Conservation (phyloP, 1,140 invertebrate genomes). For the Drosophila parvula region DNA sequence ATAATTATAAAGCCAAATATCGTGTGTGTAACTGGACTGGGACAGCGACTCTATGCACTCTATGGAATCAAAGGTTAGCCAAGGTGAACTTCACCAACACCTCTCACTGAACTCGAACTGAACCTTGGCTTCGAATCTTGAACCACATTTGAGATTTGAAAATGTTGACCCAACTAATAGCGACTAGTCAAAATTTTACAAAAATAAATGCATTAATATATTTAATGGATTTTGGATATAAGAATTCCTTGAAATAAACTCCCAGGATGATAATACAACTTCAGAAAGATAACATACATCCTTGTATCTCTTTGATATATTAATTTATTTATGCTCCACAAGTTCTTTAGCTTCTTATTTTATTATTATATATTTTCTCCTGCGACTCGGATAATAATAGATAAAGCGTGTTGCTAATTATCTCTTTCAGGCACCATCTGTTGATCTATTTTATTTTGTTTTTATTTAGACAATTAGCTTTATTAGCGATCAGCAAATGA, state of each 20-base stretch:
- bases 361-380: background rate
- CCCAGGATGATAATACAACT: too few species aligned
- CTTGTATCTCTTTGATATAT: too few species aligned
- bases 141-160: slow-evolving; percentile 5
- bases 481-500: slow-evolving; percentile 25
- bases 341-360: background rate
- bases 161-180: background rate
- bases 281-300: too few species aligned
- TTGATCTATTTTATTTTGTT: slow-evolving; percentile 10
- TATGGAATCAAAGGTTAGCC: slow-evolving; percentile 25
- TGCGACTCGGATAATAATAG: background rate
- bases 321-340: too few species aligned
- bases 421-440: slow-evolving; percentile 2
- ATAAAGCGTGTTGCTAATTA: slow-evolving; percentile 35
- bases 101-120: slow-evolving; percentile 9
- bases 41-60: slow-evolving; percentile 11
- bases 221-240: background rate
- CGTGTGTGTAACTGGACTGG: slow-evolving; percentile 22
- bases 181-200: background rate
- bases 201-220: background rate
- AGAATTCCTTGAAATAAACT: too few species aligned
- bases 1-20: slow-evolving; percentile 33
- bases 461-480: slow-evolving; percentile 24
- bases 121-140: slow-evolving; percentile 10
- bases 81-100: slow-evolving; percentile 35